Conservation (phyloP, 2,888 invertebrate species). For the Monoplex corrugatus region DNA sequence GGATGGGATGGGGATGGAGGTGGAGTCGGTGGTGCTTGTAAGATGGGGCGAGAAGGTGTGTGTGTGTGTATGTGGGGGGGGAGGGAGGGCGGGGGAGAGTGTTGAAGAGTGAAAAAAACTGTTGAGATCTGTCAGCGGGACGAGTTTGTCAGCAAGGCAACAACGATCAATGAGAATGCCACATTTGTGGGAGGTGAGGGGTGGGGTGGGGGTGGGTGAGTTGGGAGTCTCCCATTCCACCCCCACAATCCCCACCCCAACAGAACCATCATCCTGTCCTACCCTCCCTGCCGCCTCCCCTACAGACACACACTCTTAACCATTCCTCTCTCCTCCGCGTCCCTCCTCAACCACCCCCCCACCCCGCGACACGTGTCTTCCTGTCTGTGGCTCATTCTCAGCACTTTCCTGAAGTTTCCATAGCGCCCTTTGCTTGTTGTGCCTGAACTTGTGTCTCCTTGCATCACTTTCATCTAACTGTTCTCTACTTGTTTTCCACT, state of each 20-base stretch:
- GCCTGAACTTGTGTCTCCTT: slow-evolving; percentile 1
- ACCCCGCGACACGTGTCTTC: neutral
- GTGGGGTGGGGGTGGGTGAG: neutral
- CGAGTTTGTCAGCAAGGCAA: neutral
- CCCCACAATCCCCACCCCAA: neutral
- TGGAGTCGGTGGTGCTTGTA: neutral
- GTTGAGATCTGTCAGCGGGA: neutral
- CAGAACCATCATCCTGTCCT: neutral
- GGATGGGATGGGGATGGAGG: neutral
- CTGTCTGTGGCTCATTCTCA: neutral
- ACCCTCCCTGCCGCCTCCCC: neutral
- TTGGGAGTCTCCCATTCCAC: neutral
- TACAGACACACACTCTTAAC: neutral
- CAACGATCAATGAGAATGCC: slow-evolving; percentile 12
- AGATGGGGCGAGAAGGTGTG: neutral
- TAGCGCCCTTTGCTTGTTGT: neutral
- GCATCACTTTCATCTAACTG: no score
- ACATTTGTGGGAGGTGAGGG: neutral
- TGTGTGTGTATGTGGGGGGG: neutral
- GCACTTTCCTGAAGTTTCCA: slow-evolving; percentile 13
- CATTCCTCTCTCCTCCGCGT: neutral
- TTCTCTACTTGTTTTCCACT: no score
- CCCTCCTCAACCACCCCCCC: neutral
- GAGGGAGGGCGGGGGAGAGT: no score
- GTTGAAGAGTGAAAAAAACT: neutral